These are phyloP conservation scores for Folsomia manolachei DNA, from an alignment of 2,888 invertebrate genomes.

Conservation along the genomic window DNA sequence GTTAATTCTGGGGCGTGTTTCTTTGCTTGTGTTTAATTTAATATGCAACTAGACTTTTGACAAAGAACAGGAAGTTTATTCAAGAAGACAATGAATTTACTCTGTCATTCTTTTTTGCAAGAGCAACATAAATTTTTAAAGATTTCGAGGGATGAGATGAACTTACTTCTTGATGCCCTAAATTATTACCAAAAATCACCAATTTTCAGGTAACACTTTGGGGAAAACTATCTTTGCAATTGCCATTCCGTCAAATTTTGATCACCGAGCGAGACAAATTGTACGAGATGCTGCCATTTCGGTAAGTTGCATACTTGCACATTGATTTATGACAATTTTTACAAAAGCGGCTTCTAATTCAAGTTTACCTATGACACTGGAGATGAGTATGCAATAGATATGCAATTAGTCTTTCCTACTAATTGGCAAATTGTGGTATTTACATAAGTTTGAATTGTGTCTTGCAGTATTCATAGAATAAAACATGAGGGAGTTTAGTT, in stretches of 20 bases:
- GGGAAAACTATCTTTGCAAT: constrained; percentile 36
- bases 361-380: no score
- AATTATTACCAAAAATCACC: no score
- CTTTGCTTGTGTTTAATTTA: not conserved
- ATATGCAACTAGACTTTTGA: constrained; percentile 1
- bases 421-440: no score
- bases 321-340: not conserved
- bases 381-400: no score
- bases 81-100: not conserved
- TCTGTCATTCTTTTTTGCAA: constrained; percentile 14
- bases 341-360: no score
- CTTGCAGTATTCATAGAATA: no score
- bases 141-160: constrained; percentile 19
- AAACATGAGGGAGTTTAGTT: no score
- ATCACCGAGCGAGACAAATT: constrained; percentile 42
- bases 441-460: no score
- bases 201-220: constrained; percentile 33
- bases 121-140: not conserved
- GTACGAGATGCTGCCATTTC: constrained; percentile 50
- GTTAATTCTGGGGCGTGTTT: constrained; percentile 5
- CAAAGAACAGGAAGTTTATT: constrained; percentile 26
- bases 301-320: constrained; percentile 30
- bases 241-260: constrained; percentile 43
- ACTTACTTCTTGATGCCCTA: not conserved
- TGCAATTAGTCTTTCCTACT: no score